Evolutionary conservation across 2,888 invertebrate genomes (phyloP).

Genomic region (Drosophila percnosoma): DNA sequence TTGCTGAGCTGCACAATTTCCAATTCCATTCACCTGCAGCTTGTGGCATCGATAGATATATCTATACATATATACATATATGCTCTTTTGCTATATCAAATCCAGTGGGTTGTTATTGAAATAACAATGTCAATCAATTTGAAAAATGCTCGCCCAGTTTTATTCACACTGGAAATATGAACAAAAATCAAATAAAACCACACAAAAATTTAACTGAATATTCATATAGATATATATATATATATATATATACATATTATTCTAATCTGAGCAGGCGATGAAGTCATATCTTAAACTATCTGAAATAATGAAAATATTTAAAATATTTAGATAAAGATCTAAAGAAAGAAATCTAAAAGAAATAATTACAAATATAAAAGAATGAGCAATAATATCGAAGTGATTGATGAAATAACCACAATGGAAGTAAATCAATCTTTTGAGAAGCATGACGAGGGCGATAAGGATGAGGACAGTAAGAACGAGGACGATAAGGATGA

Average conservation of each 20-base stretch:
- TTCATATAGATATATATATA: background rate
- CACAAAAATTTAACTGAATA: background rate
- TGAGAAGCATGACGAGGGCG: background rate
- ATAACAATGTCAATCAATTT: background rate
- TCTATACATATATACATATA: background rate
- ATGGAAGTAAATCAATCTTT: constrained; percentile 11
- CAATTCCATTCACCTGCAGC: constrained; percentile 19
- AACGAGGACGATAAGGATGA: background rate
- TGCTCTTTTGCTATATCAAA: background rate
- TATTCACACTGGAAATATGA: background rate
- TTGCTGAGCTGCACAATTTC: constrained; percentile 32
- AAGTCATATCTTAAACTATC: background rate
- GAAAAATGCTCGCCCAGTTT: background rate
- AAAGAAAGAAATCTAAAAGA: background rate
- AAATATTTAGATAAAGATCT: background rate
- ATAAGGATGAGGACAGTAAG: background rate
- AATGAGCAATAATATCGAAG: constrained; percentile 33
- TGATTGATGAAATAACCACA: constrained; percentile 14
- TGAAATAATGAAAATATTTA: background rate
- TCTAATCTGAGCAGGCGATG: background rate
- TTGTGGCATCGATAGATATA: constrained; percentile 9
- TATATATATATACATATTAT: background rate
- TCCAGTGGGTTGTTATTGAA: background rate
- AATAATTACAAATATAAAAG: constrained; percentile 12
- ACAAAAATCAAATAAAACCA: background rate